A percentile compares a stretch with the other conserved stretches of the same genome.
phyloP scores from a whole-genome alignment of 2,113 vertebrate species.

The Labrus mixtus region DNA sequence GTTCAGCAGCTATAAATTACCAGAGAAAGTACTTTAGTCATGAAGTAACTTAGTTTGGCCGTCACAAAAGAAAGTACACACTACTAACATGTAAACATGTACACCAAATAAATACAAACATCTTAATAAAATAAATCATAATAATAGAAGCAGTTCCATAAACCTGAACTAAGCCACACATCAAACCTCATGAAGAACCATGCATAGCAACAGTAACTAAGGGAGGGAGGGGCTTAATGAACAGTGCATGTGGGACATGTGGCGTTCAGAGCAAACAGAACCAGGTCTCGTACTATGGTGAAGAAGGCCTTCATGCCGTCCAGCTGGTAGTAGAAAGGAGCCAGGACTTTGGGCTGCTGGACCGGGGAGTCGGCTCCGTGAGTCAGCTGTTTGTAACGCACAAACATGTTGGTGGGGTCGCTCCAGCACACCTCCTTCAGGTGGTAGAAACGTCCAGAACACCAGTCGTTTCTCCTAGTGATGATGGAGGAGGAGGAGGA shows the following conservation, averaged over 20 bases:
- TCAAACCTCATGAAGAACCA: too few relatives aligned
- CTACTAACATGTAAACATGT: too few relatives aligned
- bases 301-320: slow-evolving; percentile 79
- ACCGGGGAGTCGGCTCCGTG: slow-evolving; percentile 50
- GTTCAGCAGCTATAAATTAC: slow-evolving; percentile 64
- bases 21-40: background rate
- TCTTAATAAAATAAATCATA: too few relatives aligned
- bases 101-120: too few relatives aligned
- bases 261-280: too few relatives aligned
- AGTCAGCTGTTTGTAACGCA: slow-evolving; percentile 74
- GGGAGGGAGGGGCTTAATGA: too few relatives aligned
- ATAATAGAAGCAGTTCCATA: too few relatives aligned
- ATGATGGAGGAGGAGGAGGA: background rate
- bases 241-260: too few relatives aligned
- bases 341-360: slow-evolving; percentile 78
- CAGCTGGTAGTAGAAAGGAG: slow-evolving; percentile 73
- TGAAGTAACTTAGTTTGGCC: too few relatives aligned
- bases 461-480: slow-evolving; percentile 67
- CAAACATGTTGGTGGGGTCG: slow-evolving; percentile 82
- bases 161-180: too few relatives aligned
- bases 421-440: slow-evolving; percentile 85
- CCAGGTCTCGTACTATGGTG: slow-evolving; percentile 58
- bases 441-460: slow-evolving; percentile 81
- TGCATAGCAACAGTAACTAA: too few relatives aligned
- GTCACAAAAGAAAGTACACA: too few relatives aligned